A percentile compares a stretch with the other conserved stretches of the same genome.
Evolutionary conservation across 2,888 invertebrate genomes (phyloP).

Genomic region (Eilema caniola): DNA sequence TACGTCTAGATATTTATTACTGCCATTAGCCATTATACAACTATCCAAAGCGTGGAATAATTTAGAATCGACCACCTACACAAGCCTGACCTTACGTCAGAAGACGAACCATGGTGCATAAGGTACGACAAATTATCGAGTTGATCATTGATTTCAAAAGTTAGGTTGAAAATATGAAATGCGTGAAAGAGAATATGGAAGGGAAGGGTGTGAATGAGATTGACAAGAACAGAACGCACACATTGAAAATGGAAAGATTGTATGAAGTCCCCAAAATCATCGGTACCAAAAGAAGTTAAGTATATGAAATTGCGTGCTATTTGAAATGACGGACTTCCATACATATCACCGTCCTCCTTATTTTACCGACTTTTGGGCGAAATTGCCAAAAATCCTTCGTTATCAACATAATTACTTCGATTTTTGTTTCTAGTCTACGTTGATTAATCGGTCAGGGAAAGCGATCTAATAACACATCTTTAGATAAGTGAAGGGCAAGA

Average conservation of each 20-base stretch:
- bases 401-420: not conserved
- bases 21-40: not conserved
- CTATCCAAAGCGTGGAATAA: not conserved
- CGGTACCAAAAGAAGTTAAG: too few species aligned
- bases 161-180: not conserved
- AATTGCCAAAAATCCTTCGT: not conserved
- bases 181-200: not conserved
- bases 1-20: not conserved
- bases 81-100: not conserved
- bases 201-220: not conserved
- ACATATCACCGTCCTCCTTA: too few species aligned
- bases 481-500: not conserved
- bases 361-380: not conserved
- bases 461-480: not conserved
- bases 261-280: too few species aligned
- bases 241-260: not conserved
- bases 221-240: too few species aligned
- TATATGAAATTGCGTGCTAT: too few species aligned
- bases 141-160: not conserved
- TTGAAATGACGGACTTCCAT: too few species aligned
- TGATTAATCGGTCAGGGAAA: not conserved
- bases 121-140: not conserved
- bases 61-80: not conserved
- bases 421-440: too few species aligned
- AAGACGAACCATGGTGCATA: not conserved